Base-by-base conservation (phyloP, 2,888 invertebrate genomes). In the Cosmia trapezina region DNA sequence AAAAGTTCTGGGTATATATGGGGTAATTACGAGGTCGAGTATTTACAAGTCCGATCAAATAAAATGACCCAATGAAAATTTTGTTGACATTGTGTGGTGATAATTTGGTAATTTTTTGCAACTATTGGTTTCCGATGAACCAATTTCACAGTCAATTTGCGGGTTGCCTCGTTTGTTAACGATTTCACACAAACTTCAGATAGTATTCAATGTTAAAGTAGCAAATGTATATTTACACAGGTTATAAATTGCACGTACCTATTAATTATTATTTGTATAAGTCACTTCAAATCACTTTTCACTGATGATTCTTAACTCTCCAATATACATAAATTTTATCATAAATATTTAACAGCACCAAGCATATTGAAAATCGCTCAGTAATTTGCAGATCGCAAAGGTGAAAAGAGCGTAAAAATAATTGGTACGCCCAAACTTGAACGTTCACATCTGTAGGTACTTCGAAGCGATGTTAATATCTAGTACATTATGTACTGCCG, bases 331-430 rank as follows among this genome's bases (percentile, higher is more conserved):
- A n/a, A n/a, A 59, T 61, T 49, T 61, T 4, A 70, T 56, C 8
- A 64, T 7, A 19, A 57, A 73, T 47, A 77, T 22, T 79, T n/a
- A 41, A 63, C 8, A 53, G 41, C n/a, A 70, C n/a, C 28, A n/a
- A 45, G 51, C 9, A 11, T 37, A 64, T 51, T 51, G 49, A 66
- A 78, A 70, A 66, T 62, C 54, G 47, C 51, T 78, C 11, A 14
- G 37, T 54, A 59, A 53, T 83, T 69, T 63, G 17, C 37, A 49
- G 45, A 60, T 67, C 63, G 73, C 22, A 19, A 64, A 57, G 28
- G 43, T 53, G 56, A 59, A 73, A 70, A 73, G 51, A 56, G 59
- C 83, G 63, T 80, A 49, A 83, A 80, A 83, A 83, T 80, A 83
- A 80, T 80, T 80, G 80, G 74, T 70, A n/a, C 59, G 57, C 57